These are phyloP conservation scores for Tyria jacobaeae DNA, from an alignment of 2,888 invertebrate species.

Conservation along the genomic window DNA sequence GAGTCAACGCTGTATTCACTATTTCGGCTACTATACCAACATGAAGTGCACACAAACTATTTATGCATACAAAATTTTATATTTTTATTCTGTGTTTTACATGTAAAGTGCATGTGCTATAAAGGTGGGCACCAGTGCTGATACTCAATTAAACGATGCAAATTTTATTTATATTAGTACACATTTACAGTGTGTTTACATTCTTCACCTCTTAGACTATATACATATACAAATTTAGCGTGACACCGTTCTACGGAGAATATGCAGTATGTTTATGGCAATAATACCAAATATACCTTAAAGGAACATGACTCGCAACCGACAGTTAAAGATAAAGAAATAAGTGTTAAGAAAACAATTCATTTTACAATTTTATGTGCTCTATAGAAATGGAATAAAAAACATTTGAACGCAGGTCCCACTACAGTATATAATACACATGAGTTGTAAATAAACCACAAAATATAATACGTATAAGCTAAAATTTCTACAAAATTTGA, in stretches of 20 bases:
- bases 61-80: constrained; percentile 19
- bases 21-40: constrained; percentile 32
- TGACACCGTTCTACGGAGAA: not conserved
- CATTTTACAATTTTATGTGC: not conserved
- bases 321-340: not conserved
- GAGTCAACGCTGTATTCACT: constrained; percentile 20
- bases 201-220: not conserved
- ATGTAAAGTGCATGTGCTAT: constrained; percentile 2
- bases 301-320: not conserved
- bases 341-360: not conserved
- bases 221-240: not conserved
- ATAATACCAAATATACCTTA: not conserved
- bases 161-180: not conserved
- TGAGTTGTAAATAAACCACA: not conserved
- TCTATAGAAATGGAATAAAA: not conserved
- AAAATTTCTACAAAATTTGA: not conserved
- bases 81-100: constrained; percentile 25
- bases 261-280: not conserved
- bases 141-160: not conserved
- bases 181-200: not conserved
- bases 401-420: not conserved
- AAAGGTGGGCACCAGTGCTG: not conserved
- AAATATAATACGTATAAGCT: too few species aligned
- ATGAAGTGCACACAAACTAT: constrained; percentile 45
- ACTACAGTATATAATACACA: not conserved